Percentiles rank a stretch among this genome's conserved stretches.
Conservation (phyloP, 2,888 invertebrate genomes). For the Beris chalybata region DNA sequence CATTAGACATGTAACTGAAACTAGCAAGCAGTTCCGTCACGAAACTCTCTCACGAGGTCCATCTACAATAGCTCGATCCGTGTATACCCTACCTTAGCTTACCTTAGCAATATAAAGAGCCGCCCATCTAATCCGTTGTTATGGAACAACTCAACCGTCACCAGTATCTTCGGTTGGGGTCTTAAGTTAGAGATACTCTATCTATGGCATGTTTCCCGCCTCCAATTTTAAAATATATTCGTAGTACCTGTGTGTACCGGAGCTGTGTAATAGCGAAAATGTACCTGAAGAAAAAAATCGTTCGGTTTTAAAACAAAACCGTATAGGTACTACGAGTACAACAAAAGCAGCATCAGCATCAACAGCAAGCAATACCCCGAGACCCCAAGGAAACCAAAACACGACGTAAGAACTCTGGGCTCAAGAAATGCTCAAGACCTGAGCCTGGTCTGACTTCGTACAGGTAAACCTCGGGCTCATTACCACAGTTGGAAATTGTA, state of each 20-base stretch:
- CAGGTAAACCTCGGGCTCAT: conserved; percentile 16
- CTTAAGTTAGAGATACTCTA: conserved; percentile 12
- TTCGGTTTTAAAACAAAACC: too few relatives aligned
- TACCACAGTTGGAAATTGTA: conserved; percentile 35
- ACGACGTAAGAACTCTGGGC: conserved; percentile 13
- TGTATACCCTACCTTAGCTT: too few relatives aligned
- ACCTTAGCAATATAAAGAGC: too few relatives aligned
- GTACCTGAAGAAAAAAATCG: too few relatives aligned
- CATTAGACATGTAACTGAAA: conserved; percentile 1
- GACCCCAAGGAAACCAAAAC: background rate
- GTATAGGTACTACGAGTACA: too few relatives aligned
- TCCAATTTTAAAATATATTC: conserved; percentile 12
- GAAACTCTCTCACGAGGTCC: conserved; percentile 37
- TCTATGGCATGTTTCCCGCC: conserved; percentile 19
- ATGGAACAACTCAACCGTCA: conserved; percentile 17
- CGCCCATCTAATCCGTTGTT: too few relatives aligned
- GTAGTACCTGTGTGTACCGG: too few relatives aligned
- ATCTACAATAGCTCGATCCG: background rate
- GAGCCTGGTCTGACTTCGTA: background rate
- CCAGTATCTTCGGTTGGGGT: conserved; percentile 7
- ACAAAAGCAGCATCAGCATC: conserved; percentile 1
- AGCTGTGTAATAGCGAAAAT: too few relatives aligned
- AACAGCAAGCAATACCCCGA: background rate
- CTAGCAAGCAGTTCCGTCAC: conserved; percentile 29
- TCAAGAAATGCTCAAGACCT: conserved; percentile 12